A percentile compares a stretch with the other conserved stretches of the same genome.
phyloP scores from a whole-genome alignment of 92 coral and sea anemone species.

The Isaurus tuberculatus region DNA sequence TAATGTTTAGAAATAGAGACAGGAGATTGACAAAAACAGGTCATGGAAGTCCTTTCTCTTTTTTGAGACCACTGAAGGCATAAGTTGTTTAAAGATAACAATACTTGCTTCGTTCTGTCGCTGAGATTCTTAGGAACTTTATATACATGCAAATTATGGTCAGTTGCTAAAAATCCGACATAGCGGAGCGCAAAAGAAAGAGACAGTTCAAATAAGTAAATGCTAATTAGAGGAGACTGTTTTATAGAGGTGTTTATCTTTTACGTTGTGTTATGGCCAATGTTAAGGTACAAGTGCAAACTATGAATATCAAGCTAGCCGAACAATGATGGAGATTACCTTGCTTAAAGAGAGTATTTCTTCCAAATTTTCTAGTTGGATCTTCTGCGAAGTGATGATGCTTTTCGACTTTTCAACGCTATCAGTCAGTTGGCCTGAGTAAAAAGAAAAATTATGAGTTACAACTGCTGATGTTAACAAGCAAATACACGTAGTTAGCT shows the following conservation, averaged over 20 bases:
- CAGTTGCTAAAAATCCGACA: too few species aligned
- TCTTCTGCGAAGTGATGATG: conserved; percentile 83
- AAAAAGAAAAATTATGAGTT: neutral
- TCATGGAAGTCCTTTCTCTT: neutral
- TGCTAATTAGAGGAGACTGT: too few species aligned
- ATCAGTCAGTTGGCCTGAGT: conserved; percentile 70
- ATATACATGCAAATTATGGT: too few species aligned
- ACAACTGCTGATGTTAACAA: neutral
- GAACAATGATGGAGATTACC: conserved; percentile 49
- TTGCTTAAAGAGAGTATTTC: conserved; percentile 80
- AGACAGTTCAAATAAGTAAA: too few species aligned
- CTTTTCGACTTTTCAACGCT: conserved; percentile 82
- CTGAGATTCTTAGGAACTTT: too few species aligned
- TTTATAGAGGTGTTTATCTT: too few species aligned
- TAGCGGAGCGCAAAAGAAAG: too few species aligned
- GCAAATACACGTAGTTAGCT: neutral
- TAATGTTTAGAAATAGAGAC: neutral
- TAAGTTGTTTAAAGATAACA: too few species aligned
- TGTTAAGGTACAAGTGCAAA: too few species aligned
- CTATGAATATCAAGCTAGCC: neutral
- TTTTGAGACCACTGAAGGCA: too few species aligned
- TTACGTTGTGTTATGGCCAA: too few species aligned
- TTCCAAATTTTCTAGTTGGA: conserved; percentile 77
- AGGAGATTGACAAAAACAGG: neutral
- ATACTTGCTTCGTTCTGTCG: too few species aligned